Percentiles rank a stretch among this genome's conserved stretches.
phyloP scores from a whole-genome alignment of 2,113 vertebrate genomes.

The Ursus arctos region DNA sequence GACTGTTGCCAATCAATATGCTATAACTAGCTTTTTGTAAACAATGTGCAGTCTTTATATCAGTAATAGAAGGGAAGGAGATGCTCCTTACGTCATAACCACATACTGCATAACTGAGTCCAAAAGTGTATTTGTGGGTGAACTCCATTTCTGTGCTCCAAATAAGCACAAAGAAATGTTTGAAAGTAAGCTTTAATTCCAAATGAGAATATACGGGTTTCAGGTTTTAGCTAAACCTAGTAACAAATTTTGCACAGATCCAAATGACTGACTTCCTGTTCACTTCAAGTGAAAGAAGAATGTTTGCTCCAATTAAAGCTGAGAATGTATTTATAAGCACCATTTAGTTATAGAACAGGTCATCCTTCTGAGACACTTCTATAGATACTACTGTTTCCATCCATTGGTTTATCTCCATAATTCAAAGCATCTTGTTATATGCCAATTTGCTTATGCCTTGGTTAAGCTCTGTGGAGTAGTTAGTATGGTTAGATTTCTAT shows the following conservation, averaged over 20 bases:
- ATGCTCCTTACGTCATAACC: fast-evolving
- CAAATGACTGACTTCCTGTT: background rate
- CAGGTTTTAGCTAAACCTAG: background rate
- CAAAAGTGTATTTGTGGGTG: background rate
- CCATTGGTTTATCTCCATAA: background rate
- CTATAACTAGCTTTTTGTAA: background rate
- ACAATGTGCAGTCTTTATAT: background rate
- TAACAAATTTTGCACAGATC: background rate
- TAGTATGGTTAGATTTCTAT: background rate
- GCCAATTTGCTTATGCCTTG: background rate
- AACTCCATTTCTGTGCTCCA: background rate
- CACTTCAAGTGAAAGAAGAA: background rate
- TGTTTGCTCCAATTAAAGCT: background rate
- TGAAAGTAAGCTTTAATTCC: background rate
- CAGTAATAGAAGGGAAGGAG: background rate
- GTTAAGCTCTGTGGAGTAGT: background rate
- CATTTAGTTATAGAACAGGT: background rate
- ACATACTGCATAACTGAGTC: background rate
- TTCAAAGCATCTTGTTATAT: background rate
- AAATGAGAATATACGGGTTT: background rate
- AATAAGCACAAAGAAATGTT: background rate
- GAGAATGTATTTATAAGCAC: background rate
- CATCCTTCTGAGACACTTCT: background rate
- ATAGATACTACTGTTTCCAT: background rate
- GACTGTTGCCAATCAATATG: background rate